phyloP scores from a whole-genome alignment of 1,140 invertebrate species.

The Caenorhabditis tropicalis region DNA sequence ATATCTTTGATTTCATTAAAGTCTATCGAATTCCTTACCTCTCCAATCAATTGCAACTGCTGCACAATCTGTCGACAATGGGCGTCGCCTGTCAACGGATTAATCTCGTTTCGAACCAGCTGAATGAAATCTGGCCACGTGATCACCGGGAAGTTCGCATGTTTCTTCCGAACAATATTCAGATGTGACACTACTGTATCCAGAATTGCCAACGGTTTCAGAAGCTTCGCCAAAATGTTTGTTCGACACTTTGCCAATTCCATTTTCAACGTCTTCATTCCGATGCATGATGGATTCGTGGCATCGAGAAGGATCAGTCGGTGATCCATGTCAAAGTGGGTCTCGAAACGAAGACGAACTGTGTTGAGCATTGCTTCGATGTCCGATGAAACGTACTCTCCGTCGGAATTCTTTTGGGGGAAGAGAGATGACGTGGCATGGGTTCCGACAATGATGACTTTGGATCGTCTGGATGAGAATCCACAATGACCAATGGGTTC shows the following conservation, averaged over 20 bases:
- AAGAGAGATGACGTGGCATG: constrained; percentile 76
- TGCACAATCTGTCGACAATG: constrained; percentile 79
- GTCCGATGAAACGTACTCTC: constrained; percentile 77
- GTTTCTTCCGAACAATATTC: constrained; percentile 75
- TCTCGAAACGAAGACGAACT: constrained; percentile 74
- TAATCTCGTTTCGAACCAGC: constrained; percentile 77
- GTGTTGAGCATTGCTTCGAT: constrained; percentile 75
- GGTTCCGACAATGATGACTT: constrained; percentile 78
- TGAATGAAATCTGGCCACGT: constrained; percentile 78
- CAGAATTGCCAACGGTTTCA: constrained; percentile 77
- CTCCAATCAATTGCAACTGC: constrained; percentile 79
- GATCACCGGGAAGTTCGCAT: constrained; percentile 77
- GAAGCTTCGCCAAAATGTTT: constrained; percentile 73
- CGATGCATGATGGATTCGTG: constrained; percentile 76
- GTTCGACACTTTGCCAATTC: constrained; percentile 73
- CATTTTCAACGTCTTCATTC: constrained; percentile 76
- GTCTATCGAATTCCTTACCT: constrained; percentile 76
- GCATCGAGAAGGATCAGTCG: constrained; percentile 77
- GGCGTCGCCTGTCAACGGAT: constrained; percentile 79
- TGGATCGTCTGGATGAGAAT: constrained; percentile 72
- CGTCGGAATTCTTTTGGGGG: constrained; percentile 74
- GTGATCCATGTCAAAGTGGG: constrained; percentile 76
- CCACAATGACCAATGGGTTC: constrained; percentile 77
- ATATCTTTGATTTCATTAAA: too few relatives aligned
- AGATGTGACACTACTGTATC: constrained; percentile 77